These are phyloP conservation scores for Drosophila algonquin DNA, from an alignment of 2,888 invertebrate genomes.

Conservation along the genomic window DNA sequence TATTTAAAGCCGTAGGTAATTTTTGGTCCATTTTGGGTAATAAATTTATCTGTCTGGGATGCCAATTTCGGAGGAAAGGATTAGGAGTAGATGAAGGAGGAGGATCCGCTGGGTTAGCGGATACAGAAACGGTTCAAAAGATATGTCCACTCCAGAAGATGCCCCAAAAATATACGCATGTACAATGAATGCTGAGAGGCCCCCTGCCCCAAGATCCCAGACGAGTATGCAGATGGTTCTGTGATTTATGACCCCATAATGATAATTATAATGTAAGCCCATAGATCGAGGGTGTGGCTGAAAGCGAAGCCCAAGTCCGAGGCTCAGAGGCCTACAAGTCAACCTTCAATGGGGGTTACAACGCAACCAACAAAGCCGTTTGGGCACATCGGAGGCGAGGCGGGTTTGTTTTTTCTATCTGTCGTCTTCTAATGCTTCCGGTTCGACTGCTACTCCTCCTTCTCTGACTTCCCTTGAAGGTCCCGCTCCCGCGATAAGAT, in stretches of 20 bases:
- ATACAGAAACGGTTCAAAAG: not conserved
- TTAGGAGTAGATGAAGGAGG: not conserved
- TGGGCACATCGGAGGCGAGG: constrained; percentile 14
- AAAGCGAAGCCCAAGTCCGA: constrained; percentile 14
- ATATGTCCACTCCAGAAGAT: not conserved
- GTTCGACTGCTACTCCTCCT: constrained; percentile 55
- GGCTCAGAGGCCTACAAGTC: constrained; percentile 22
- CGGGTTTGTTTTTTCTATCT: constrained; percentile 21
- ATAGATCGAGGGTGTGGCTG: not conserved
- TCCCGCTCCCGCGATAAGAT: constrained; percentile 43
- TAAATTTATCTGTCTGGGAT: not conserved
- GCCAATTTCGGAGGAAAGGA: not conserved
- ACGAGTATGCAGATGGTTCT: not conserved
- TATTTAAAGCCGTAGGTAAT: not conserved
- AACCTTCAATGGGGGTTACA: constrained; percentile 24
- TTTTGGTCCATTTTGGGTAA: not conserved
- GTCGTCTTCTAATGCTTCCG: constrained; percentile 74
- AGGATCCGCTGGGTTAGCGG: not conserved
- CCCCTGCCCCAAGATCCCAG: no score
- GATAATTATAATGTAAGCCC: constrained; percentile 7
- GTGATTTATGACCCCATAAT: constrained; percentile 14
- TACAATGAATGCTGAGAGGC: not conserved
- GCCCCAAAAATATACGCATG: not conserved
- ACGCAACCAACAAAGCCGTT: constrained; percentile 47
- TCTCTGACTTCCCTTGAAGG: constrained; percentile 44